phyloP scores from a whole-genome alignment of 2,888 invertebrate species.

The Cepaea hortensis region DNA sequence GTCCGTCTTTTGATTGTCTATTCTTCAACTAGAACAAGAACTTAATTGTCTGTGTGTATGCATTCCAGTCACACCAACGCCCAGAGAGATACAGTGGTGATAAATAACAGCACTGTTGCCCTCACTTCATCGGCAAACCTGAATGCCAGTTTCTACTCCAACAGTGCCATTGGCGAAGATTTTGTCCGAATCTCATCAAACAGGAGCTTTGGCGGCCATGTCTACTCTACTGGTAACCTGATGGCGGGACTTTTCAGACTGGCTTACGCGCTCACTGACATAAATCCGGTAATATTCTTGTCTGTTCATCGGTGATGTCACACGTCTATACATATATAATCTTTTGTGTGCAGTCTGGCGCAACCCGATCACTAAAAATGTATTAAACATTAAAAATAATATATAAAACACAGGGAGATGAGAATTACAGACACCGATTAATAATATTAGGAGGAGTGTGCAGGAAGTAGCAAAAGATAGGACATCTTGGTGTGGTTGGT shows the following conservation, averaged over 20 bases:
- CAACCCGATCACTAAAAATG: no score
- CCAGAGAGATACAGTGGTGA: not conserved
- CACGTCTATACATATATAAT: no score
- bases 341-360: no score
- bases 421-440: no score
- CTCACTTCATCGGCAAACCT: not conserved
- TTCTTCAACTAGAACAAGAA: no score
- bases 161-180: not conserved
- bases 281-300: not conserved
- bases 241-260: slow-evolving; percentile 10
- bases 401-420: no score
- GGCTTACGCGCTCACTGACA: not conserved
- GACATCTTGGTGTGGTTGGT: no score
- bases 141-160: not conserved
- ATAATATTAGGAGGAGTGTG: no score
- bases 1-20: no score
- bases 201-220: slow-evolving; percentile 3
- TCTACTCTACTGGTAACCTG: not conserved
- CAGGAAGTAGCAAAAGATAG: no score
- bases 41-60: not conserved
- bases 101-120: not conserved
- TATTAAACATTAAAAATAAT: no score
- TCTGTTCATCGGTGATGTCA: no score
- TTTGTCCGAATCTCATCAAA: not conserved
- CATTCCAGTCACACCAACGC: not conserved